Evolutionary conservation across 2,797 vertebrate species (phyloP).

Genomic region (Leuciscus waleckii): DNA sequence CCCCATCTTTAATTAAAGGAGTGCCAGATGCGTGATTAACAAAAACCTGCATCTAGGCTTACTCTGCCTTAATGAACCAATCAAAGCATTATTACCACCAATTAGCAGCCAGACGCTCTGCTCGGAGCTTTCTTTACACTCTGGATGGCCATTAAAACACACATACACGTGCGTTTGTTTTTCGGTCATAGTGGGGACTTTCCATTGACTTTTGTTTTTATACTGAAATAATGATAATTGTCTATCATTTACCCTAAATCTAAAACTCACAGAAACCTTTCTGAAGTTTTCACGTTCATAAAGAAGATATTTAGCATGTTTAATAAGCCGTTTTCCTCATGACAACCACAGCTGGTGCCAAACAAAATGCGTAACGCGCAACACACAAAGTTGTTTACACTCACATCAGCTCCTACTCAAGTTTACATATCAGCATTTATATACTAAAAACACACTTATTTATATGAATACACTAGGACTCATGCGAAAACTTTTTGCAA

Average conservation of each 20-base stretch:
- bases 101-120: slow-evolving; percentile 64
- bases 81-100: slow-evolving; percentile 73
- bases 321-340: neutral
- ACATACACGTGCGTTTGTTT: slow-evolving; percentile 37
- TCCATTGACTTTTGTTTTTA: slow-evolving; percentile 4
- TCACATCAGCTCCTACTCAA: neutral
- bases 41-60: slow-evolving; percentile 55
- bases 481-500: neutral
- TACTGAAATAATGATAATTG: neutral
- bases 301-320: neutral
- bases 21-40: slow-evolving; percentile 65
- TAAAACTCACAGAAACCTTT: neutral
- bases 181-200: neutral
- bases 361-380: neutral
- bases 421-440: neutral
- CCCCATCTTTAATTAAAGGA: slow-evolving; percentile 65
- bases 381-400: neutral
- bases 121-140: slow-evolving; percentile 45
- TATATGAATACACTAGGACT: neutral
- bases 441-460: neutral
- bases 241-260: neutral
- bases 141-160: slow-evolving; percentile 52
- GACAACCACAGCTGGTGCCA: neutral
- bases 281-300: neutral
- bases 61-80: slow-evolving; percentile 67